Base-by-base conservation (phyloP, 2,113 vertebrate genomes). In the Aramus guarauna region DNA sequence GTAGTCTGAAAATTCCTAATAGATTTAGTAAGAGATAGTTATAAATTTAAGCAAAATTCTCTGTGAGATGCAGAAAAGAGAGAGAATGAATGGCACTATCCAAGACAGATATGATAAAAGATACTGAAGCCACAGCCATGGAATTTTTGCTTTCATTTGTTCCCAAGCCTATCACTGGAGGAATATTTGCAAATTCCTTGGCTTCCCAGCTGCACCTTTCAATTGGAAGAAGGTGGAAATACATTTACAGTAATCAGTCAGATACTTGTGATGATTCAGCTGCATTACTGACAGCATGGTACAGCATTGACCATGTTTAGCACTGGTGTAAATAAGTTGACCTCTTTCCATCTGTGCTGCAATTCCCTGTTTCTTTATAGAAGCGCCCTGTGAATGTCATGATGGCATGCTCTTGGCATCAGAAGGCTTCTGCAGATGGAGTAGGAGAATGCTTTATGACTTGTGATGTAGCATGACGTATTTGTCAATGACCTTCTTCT, bases 391-490 rank as follows among this genome's bases (percentile, higher is more conserved):
- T 87, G 45, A 90, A 86, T 89, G 85, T 97, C 96, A 36, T 67
- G 93, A 96, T 93, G 97, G 97, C 96, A 98, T 97, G 98, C 84
- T 90, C 95, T 95, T 97, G 96, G 94, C 97, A 34, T 95, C 90
- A 88, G 97, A 97, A 94, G 72, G 37, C 79, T 90, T 79, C 94
- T 7, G 94, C 95, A 92, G 82, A 80, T 37, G 68, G 95, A 95
- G 52, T 30, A 94, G 89, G 76, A 96, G 90, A 96, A 97, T 97
- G 97, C 95, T 50, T 80, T 97, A 47, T 92, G 93, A 95, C 88
- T 92, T 97, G 96, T 97, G 94, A 60, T 97, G 45, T 96, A 95
- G 98, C 98, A 98, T 98, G 98, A 96, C 78, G 5, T 98, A 96
- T 78, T 96, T 88, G 80, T 97, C 91, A 41, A 47, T 98, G 96